These are phyloP conservation scores for Peromyscus polionotus DNA, from an alignment of 2,113 vertebrate genomes.

Conservation along the genomic window DNA sequence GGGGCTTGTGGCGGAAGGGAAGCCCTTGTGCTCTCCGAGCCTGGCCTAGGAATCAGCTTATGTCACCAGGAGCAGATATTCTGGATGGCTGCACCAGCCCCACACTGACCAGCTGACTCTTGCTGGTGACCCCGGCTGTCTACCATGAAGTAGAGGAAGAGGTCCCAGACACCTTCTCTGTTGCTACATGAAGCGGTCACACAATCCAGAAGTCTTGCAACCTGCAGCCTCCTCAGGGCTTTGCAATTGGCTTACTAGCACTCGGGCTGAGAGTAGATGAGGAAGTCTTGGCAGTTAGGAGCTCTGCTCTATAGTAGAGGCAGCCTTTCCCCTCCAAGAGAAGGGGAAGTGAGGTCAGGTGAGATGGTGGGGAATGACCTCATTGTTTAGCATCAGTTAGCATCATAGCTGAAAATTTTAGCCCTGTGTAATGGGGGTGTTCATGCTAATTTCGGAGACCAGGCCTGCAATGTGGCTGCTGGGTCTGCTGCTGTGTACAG, in stretches of 20 bases:
- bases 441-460: not conserved
- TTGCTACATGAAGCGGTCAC: not conserved
- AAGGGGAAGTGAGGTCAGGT: not conserved
- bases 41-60: not conserved
- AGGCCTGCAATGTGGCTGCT: not conserved
- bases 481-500: slow-evolving; percentile 18
- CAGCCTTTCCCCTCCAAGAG: not conserved
- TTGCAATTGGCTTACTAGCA: not conserved
- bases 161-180: not conserved
- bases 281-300: slow-evolving; percentile 20
- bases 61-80: not conserved
- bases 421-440: not conserved
- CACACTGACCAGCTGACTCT: not conserved
- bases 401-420: slow-evolving; percentile 25
- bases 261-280: not conserved
- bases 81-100: not conserved
- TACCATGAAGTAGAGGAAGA: not conserved
- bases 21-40: not conserved
- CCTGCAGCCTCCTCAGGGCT: not conserved
- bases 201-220: not conserved
- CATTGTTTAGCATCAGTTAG: not conserved
- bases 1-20: not conserved
- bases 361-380: not conserved
- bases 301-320: slow-evolving; percentile 38
- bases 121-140: not conserved